phyloP scores from a whole-genome alignment of 2,888 invertebrate genomes.

The Augochlorella aurata region DNA sequence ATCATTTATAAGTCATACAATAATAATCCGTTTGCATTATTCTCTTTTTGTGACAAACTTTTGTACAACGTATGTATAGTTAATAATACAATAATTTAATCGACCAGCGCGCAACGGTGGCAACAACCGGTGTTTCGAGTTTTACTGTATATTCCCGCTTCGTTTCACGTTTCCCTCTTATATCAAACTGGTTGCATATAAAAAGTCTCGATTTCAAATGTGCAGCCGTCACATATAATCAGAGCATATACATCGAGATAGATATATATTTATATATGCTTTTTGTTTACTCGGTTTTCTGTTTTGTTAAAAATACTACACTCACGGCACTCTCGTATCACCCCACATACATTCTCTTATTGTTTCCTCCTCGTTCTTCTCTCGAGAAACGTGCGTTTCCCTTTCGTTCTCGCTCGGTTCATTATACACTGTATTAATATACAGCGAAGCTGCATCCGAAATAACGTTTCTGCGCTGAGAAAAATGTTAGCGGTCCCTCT shows the following conservation, averaged over 20 bases:
- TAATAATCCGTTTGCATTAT: constrained; percentile 48
- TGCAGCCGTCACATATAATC: constrained; percentile 46
- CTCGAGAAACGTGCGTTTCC: constrained; percentile 16
- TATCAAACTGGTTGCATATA: constrained; percentile 71
- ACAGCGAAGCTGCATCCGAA: constrained; percentile 43
- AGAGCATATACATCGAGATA: no score
- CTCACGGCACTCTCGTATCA: constrained; percentile 48
- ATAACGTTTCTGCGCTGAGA: constrained; percentile 53
- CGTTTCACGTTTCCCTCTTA: constrained; percentile 30
- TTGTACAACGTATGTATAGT: constrained; percentile 69
- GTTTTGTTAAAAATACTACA: constrained; percentile 52
- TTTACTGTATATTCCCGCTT: constrained; percentile 40
- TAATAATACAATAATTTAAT: constrained; percentile 57
- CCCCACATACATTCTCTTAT: constrained; percentile 30
- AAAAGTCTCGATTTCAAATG: constrained; percentile 64
- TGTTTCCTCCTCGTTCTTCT: constrained; percentile 17
- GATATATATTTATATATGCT: background rate
- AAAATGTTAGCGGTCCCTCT: constrained; percentile 52
- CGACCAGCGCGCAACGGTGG: constrained; percentile 30
- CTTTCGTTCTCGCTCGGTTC: constrained; percentile 15
- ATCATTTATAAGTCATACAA: background rate
- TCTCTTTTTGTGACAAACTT: constrained; percentile 64
- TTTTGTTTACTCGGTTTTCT: background rate
- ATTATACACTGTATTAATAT: constrained; percentile 20
- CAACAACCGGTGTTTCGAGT: constrained; percentile 44